Evolutionary conservation across 2,888 invertebrate genomes (phyloP).

Genomic region (Drosophila kambysellisi): DNA sequence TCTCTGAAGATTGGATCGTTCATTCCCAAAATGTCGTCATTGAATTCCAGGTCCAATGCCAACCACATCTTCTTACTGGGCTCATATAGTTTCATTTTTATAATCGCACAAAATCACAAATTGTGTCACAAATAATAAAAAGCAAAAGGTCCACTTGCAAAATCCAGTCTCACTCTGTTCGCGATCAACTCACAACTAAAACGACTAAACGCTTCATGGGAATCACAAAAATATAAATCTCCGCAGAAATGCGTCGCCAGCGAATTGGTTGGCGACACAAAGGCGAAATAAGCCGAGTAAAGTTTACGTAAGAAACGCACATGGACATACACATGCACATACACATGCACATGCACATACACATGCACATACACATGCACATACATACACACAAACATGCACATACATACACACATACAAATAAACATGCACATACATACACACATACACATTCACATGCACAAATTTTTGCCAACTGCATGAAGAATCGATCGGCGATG

Average conservation of each 20-base stretch:
- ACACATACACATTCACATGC: too few relatives aligned
- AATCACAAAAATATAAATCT: conserved; percentile 24
- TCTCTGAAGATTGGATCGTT: conserved; percentile 16
- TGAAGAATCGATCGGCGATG: too few relatives aligned
- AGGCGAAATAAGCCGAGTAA: rapidly evolving
- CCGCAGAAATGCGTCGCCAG: neutral
- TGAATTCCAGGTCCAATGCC: conserved; percentile 33
- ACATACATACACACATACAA: too few relatives aligned
- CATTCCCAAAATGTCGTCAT: conserved; percentile 13
- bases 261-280: rapidly evolving
- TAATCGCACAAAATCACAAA: neutral
- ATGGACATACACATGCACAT: neutral
- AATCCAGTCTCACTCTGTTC: neutral
- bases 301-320: neutral
- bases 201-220: neutral
- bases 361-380: too few relatives aligned
- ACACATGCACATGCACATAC: too few relatives aligned
- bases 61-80: conserved; percentile 28
- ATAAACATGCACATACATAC: too few relatives aligned
- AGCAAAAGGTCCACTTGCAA: neutral
- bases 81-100: conserved; percentile 9
- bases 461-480: neutral
- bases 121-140: neutral
- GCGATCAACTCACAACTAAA: conserved; percentile 20
- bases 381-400: too few relatives aligned